Percentiles rank a stretch among this genome's conserved stretches.
Evolutionary conservation across 2,113 vertebrate genomes (phyloP).

Genomic region (Podarcis raffonei): DNA sequence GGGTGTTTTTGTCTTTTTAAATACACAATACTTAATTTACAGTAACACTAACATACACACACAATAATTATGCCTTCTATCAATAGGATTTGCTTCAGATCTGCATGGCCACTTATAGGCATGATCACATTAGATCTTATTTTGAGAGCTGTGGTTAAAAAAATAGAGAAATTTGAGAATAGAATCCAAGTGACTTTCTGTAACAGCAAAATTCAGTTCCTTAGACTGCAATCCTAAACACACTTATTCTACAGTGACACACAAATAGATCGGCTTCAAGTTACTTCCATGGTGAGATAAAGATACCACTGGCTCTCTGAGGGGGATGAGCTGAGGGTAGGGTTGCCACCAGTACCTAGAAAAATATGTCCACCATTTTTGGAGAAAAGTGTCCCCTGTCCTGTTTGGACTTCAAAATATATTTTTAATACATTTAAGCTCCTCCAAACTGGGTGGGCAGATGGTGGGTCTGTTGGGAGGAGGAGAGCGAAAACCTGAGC

Average conservation of each 20-base stretch:
- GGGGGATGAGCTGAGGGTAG: not conserved
- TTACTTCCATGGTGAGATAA: too few relatives aligned
- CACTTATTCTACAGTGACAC: not conserved
- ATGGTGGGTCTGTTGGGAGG: too few relatives aligned
- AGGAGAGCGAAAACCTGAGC: too few relatives aligned
- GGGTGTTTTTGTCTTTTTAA: not conserved
- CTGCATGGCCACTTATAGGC: not conserved
- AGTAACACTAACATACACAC: too few relatives aligned
- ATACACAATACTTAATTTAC: not conserved
- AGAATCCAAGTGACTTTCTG: not conserved
- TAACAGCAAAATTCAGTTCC: not conserved
- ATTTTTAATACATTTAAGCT: too few relatives aligned
- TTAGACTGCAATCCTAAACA: not conserved
- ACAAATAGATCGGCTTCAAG: not conserved
- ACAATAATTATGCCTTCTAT: not conserved
- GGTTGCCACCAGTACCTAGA: too few relatives aligned
- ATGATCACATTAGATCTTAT: not conserved
- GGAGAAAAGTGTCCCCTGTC: too few relatives aligned
- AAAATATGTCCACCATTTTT: too few relatives aligned
- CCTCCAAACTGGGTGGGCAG: too few relatives aligned
- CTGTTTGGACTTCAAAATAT: too few relatives aligned
- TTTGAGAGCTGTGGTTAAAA: not conserved
- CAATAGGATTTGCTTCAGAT: not conserved
- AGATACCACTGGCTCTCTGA: not conserved
- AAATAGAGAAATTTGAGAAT: not conserved